phyloP scores from a whole-genome alignment of 2,797 vertebrate genomes.

The Scolopax bukidnonensis region DNA sequence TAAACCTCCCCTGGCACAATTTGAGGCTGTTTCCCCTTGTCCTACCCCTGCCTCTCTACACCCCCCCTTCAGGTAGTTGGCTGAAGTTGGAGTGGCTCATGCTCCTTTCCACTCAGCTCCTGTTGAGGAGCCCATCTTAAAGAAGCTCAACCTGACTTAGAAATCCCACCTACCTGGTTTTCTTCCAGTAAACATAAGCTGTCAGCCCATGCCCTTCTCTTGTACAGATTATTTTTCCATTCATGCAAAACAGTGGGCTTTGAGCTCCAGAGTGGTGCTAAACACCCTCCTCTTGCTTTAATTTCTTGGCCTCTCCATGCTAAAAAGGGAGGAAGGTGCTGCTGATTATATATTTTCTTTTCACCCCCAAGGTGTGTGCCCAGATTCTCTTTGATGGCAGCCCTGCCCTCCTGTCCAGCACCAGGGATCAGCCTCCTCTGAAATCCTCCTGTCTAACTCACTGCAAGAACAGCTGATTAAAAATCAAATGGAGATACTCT shows the following conservation, averaged over 20 bases:
- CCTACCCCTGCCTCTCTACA: too few species aligned
- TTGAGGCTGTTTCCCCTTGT: too few species aligned
- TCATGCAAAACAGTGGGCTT: background rate
- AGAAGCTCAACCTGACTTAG: background rate
- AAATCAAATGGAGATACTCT: constrained; percentile 12
- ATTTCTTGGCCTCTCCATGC: background rate
- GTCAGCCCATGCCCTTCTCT: background rate
- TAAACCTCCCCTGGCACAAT: too few species aligned
- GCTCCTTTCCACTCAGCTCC: background rate
- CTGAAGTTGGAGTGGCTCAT: too few species aligned
- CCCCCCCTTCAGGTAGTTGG: too few species aligned
- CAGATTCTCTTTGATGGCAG: background rate
- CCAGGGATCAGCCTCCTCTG: background rate
- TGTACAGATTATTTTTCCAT: background rate
- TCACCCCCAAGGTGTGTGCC: background rate
- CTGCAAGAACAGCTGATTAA: constrained; percentile 32
- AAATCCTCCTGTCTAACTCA: constrained; percentile 16
- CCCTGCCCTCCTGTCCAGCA: background rate
- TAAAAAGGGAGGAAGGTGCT: background rate
- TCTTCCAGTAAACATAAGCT: background rate
- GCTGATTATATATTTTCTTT: background rate
- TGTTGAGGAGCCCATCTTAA: background rate
- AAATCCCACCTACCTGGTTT: background rate
- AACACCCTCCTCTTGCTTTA: background rate
- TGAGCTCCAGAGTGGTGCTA: background rate